phyloP scores from a whole-genome alignment of 2,797 vertebrate species.

The Sebastes umbrosus region DNA sequence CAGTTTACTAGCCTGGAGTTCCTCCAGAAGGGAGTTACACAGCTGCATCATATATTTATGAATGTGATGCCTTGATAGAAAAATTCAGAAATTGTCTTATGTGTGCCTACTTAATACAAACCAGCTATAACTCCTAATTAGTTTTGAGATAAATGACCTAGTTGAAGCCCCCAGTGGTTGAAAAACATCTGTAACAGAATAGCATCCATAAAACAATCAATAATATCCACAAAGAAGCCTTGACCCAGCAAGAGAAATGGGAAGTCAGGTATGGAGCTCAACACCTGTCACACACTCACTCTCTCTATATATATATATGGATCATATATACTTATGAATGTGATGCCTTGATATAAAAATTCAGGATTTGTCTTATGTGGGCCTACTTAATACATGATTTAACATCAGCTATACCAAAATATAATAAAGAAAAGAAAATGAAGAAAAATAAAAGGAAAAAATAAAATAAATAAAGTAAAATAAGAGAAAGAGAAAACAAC shows the following conservation, averaged over 20 bases:
- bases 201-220: not conserved
- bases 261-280: slow-evolving; percentile 70
- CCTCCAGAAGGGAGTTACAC: too few species aligned
- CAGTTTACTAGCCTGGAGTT: too few species aligned
- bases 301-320: too few species aligned
- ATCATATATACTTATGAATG: too few species aligned
- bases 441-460: too few species aligned
- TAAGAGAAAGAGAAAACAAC: not conserved
- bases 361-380: too few species aligned
- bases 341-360: too few species aligned
- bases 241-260: slow-evolving; percentile 72
- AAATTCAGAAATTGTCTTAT: not conserved
- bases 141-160: not conserved
- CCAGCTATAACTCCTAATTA: not conserved
- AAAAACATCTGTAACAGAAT: not conserved
- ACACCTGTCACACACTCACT: slow-evolving; percentile 16
- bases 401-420: too few species aligned
- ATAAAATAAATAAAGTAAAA: too few species aligned
- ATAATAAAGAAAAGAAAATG: too few species aligned
- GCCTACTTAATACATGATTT: too few species aligned
- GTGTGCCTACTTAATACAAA: not conserved
- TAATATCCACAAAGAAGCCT: not conserved
- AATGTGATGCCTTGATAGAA: not conserved
- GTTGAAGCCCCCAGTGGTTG: not conserved
- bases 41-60: too few species aligned